Evolutionary conservation across 2,888 invertebrate species (phyloP).

Genomic region (Scaptodrosophila latifasciaeformis): DNA sequence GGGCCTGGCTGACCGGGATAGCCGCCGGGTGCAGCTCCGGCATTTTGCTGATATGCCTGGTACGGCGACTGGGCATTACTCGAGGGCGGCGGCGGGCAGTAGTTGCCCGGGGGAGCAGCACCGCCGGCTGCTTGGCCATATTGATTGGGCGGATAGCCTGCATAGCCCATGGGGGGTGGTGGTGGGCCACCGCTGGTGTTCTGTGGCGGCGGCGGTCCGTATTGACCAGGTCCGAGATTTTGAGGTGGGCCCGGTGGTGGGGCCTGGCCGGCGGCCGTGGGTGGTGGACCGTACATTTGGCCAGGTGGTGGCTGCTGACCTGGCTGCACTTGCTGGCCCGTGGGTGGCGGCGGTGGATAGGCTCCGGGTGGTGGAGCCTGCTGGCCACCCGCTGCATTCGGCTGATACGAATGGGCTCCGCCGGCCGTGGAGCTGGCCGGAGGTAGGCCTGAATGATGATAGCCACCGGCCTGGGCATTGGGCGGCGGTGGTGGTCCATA

Average conservation of each 20-base stretch:
- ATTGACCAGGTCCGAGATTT: conserved; percentile 47
- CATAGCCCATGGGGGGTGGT: conserved; percentile 61
- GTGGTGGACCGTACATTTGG: conserved; percentile 74
- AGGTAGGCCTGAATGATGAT: conserved; percentile 76
- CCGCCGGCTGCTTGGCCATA: conserved; percentile 47
- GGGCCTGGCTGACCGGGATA: conserved; percentile 69
- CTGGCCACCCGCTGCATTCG: conserved; percentile 74
- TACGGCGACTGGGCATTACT: conserved; percentile 74
- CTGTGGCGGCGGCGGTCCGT: conserved; percentile 64
- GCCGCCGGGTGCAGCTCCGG: conserved; percentile 73
- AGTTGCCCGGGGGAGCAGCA: conserved; percentile 73
- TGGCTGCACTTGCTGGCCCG: conserved; percentile 65
- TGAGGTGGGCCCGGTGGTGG: conserved; percentile 73
- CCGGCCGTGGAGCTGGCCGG: conserved; percentile 69
- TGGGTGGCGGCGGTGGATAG: conserved; percentile 75
- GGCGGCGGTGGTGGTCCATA: conserved; percentile 78
- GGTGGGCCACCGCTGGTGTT: conserved; percentile 61
- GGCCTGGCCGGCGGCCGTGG: conserved; percentile 75
- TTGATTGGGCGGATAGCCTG: conserved; percentile 54
- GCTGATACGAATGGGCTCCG: conserved; percentile 76
- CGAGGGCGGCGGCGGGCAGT: conserved; percentile 73
- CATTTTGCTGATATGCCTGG: conserved; percentile 74
- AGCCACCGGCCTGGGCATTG: conserved; percentile 77
- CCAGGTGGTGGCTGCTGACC: conserved; percentile 73
- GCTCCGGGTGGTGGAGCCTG: conserved; percentile 75